These are phyloP conservation scores for Archips xylosteana DNA, from an alignment of 2,888 invertebrate species.

Conservation along the genomic window DNA sequence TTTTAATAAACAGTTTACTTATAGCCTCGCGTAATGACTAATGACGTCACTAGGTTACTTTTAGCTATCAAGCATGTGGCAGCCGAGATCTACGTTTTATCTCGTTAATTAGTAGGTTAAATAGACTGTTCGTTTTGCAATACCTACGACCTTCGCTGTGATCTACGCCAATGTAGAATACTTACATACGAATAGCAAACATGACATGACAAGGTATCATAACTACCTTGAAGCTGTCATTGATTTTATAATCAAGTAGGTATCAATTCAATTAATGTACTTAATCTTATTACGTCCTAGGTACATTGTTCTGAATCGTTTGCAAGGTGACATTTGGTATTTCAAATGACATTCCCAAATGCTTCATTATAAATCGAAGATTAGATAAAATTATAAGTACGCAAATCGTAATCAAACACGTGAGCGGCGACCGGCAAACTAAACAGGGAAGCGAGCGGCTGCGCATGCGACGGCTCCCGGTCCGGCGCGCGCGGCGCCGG, in stretches of 20 bases:
- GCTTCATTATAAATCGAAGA: constrained; percentile 24
- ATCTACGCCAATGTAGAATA: constrained; percentile 3
- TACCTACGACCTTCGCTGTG: constrained; percentile 10
- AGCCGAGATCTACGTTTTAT: constrained; percentile 10
- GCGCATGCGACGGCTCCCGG: background rate
- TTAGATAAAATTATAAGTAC: constrained; percentile 30
- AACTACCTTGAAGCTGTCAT: constrained; percentile 2
- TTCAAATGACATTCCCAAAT: constrained; percentile 31
- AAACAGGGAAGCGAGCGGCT: background rate
- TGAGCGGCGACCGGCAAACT: background rate
- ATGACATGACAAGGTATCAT: background rate
- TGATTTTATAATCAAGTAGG: background rate
- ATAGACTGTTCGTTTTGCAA: constrained; percentile 15
- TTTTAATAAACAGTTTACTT: background rate
- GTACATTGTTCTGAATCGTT: background rate
- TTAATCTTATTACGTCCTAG: constrained; percentile 4
- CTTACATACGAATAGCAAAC: background rate
- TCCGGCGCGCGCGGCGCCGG: background rate
- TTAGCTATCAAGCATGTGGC: background rate
- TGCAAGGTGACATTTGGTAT: constrained; percentile 32
- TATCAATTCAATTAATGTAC: background rate
- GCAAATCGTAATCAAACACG: constrained; percentile 25
- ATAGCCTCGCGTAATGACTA: background rate
- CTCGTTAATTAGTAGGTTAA: constrained; percentile 17
- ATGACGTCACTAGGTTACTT: constrained; percentile 5